A percentile compares a stretch with the other conserved stretches of the same genome.
phyloP scores from a whole-genome alignment of 35 echinoderm and acorn worm species.

The Chiridota heheva region DNA sequence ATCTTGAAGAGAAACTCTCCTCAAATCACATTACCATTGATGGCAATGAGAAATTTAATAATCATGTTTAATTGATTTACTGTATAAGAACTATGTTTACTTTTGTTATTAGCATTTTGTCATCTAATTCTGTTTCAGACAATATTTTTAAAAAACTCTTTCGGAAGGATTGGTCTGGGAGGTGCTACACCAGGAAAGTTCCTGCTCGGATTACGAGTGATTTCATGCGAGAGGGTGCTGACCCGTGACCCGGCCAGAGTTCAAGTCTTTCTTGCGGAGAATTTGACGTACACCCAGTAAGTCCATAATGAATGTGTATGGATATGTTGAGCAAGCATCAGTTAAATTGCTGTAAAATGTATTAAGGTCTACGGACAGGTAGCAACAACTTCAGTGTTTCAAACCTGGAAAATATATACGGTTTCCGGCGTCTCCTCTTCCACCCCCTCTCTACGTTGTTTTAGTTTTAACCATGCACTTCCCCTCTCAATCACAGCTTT shows the following conservation, averaged over 20 bases:
- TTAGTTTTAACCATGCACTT: no score
- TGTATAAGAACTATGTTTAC: neutral
- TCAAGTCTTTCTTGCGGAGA: conserved; percentile 65
- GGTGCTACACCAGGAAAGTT: conserved; percentile 94
- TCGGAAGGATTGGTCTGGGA: conserved; percentile 54
- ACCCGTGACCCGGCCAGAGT: conserved; percentile 61
- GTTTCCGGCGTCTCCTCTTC: no score
- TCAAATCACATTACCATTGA: no score
- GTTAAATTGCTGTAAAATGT: neutral
- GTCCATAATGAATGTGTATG: conserved; percentile 15
- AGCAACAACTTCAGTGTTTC: no score
- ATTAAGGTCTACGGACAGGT: no score
- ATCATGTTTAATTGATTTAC: no score
- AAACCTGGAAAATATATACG: neutral
- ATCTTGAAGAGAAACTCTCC: no score
- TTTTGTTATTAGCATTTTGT: no score
- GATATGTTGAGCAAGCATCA: no score
- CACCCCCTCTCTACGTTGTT: no score
- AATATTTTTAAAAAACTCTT: conserved; percentile 62
- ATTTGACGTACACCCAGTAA: conserved; percentile 79
- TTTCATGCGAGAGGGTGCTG: conserved; percentile 84
- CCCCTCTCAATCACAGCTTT: no score
- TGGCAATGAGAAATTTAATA: no score
- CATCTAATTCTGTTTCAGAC: conserved; percentile 47
- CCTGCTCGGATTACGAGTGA: conserved; percentile 74